These are phyloP conservation scores for Capricornis sumatraensis DNA, from an alignment of 2,113 vertebrate genomes.

Conservation along the genomic window DNA sequence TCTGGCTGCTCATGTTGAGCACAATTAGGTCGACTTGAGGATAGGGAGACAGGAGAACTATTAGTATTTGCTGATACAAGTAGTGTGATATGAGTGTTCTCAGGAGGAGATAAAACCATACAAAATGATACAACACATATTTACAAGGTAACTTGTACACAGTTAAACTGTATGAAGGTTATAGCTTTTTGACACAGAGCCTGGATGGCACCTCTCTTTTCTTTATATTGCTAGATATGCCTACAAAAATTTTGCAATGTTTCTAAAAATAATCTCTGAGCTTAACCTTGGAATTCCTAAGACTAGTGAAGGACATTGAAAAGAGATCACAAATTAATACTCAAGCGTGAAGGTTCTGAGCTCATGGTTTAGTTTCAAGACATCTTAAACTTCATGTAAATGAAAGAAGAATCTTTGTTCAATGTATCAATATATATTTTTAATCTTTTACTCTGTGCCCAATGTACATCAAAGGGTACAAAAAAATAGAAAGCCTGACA, in stretches of 20 bases:
- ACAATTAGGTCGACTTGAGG: neutral
- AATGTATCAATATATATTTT: neutral
- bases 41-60: neutral
- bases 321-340: neutral
- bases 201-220: neutral
- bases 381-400: neutral
- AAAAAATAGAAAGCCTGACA: neutral
- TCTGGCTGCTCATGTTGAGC: neutral
- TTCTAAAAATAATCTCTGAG: neutral
- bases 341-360: neutral
- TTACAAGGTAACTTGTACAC: neutral
- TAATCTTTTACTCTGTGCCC: neutral
- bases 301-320: neutral
- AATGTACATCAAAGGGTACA: neutral
- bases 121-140: neutral
- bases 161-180: neutral
- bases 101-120: neutral
- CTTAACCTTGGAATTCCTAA: neutral
- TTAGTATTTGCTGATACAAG: neutral
- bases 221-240: neutral
- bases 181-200: neutral
- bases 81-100: neutral
- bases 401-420: neutral
- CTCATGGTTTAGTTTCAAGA: neutral
- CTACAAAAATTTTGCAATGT: neutral